phyloP scores from a whole-genome alignment of 2,888 invertebrate species.

The Bhutanitis thaidina region DNA sequence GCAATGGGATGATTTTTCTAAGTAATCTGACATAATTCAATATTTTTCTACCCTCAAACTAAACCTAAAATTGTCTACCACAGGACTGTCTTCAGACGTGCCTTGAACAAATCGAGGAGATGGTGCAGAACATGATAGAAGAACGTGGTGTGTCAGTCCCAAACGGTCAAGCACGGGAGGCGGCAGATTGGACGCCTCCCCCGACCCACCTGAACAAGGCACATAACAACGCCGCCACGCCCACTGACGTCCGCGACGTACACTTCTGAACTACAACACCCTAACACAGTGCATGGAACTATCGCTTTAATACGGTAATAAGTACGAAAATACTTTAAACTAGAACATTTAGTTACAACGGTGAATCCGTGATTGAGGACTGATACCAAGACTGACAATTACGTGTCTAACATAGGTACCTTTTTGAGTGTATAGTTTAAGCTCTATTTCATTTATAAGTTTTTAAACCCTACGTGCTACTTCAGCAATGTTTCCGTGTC shows the following conservation, averaged over 20 bases:
- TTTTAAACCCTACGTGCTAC: constrained; percentile 59
- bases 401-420: constrained; percentile 67
- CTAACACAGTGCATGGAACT: constrained; percentile 27
- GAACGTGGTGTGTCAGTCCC: constrained; percentile 58
- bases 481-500: constrained; percentile 29
- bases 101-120: constrained; percentile 88
- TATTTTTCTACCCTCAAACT: too few species aligned
- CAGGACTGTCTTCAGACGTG: constrained; percentile 90
- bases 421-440: constrained; percentile 54
- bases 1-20: too few species aligned
- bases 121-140: constrained; percentile 82
- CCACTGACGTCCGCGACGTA: constrained; percentile 92
- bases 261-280: constrained; percentile 80
- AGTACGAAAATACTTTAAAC: constrained; percentile 77
- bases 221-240: constrained; percentile 88
- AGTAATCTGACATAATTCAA: too few species aligned
- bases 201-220: constrained; percentile 77
- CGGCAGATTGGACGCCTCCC: constrained; percentile 66
- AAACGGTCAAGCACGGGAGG: constrained; percentile 69
- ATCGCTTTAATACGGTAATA: constrained; percentile 64
- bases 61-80: too few species aligned
- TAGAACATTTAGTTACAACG: constrained; percentile 47
- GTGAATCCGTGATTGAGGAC: constrained; percentile 72
- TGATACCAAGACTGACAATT: constrained; percentile 76
- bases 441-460: constrained; percentile 50